These are phyloP conservation scores for Haliclona indistincta DNA, from an alignment of 37 sponge, comb jelly and placozoan species.

Conservation along the genomic window DNA sequence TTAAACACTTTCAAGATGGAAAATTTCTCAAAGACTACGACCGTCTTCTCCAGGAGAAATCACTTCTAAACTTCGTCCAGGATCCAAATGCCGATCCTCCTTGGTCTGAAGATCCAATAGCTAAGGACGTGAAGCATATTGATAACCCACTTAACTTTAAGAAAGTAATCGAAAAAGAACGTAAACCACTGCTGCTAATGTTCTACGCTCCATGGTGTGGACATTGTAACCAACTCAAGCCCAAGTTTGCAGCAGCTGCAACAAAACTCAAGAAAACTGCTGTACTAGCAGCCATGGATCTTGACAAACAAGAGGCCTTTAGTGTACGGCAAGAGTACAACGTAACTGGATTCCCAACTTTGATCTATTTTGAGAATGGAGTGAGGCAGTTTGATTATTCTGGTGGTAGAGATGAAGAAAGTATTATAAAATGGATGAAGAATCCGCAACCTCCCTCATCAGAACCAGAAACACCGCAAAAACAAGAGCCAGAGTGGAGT, in stretches of 20 bases:
- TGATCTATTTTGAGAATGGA: conserved; percentile 85
- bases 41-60: conserved; percentile 54
- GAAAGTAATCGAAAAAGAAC: conserved; percentile 64
- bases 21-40: conserved; percentile 92
- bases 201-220: conserved; percentile 99
- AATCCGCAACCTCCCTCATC: conserved; percentile 58
- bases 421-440: conserved; percentile 77
- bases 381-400: conserved; percentile 48
- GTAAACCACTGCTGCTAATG: conserved; percentile 81
- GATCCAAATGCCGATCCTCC: conserved; percentile 87
- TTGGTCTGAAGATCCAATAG: conserved; percentile 88
- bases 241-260: conserved; percentile 88
- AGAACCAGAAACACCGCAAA: conserved; percentile 6
- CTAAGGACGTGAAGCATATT: conserved; percentile 77
- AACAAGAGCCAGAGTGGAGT: conserved; percentile 47
- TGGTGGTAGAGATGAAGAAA: conserved; percentile 65
- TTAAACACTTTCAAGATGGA: conserved; percentile 90
- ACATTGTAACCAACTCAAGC: conserved; percentile 89
- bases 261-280: conserved; percentile 62
- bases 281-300: conserved; percentile 90
- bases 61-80: conserved; percentile 74
- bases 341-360: conserved; percentile 91
- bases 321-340: conserved; percentile 68
- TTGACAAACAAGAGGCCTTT: conserved; percentile 67
- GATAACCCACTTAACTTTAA: conserved; percentile 47